Evolutionary conservation across 2,888 invertebrate genomes (phyloP).

Genomic region (Slavum lentiscoides): DNA sequence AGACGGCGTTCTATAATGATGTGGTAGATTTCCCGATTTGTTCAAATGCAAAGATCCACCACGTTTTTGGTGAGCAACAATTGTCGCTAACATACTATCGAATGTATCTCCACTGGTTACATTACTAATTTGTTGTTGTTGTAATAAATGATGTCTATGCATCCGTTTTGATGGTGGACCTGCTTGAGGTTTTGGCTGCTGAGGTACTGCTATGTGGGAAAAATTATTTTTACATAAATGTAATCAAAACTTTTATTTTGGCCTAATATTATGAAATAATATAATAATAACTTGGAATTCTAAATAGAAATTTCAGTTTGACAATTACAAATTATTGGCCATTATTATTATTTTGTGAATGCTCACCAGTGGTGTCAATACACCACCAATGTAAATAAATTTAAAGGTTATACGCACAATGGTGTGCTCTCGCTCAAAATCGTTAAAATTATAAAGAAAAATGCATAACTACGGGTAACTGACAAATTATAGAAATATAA

Average conservation of each 20-base stretch:
- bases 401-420: too few relatives aligned
- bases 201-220: not conserved
- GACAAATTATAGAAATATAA: too few relatives aligned
- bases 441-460: too few relatives aligned
- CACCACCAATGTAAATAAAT: too few relatives aligned
- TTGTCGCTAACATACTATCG: slow-evolving; percentile 8
- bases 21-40: not conserved
- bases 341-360: not conserved
- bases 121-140: not conserved
- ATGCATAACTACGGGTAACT: too few relatives aligned
- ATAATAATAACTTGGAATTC: too few relatives aligned
- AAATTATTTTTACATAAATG: not conserved
- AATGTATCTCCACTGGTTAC: slow-evolving; percentile 13
- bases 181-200: slow-evolving; percentile 43
- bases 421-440: too few relatives aligned
- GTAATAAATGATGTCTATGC: slow-evolving; percentile 52
- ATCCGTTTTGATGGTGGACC: slow-evolving; percentile 78
- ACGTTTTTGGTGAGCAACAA: slow-evolving; percentile 27
- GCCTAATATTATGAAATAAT: too few relatives aligned
- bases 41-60: slow-evolving; percentile 27
- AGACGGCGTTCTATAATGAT: slow-evolving; percentile 32
- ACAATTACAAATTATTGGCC: not conserved
- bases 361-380: not conserved
- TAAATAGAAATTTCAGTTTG: too few relatives aligned
- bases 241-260: too few relatives aligned